Percentiles rank a stretch among this genome's conserved stretches.
Evolutionary conservation across 2,797 vertebrate species (phyloP).

Genomic region (Nyctalus aviator): DNA sequence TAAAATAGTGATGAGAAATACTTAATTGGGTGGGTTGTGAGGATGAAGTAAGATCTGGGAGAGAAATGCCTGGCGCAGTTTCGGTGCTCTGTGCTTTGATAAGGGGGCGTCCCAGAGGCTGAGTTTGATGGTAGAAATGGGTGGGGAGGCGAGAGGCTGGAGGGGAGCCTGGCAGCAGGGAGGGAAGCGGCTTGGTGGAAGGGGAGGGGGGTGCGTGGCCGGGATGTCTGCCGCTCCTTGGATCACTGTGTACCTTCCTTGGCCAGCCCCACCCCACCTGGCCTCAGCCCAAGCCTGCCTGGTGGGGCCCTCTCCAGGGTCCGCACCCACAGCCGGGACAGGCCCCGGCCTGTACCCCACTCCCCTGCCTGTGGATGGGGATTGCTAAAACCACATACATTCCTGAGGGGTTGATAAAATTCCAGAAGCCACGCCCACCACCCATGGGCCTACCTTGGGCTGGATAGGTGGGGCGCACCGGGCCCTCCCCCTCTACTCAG

Average conservation of each 20-base stretch:
- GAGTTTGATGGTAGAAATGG: not conserved
- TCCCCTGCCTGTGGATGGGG: conserved; percentile 56
- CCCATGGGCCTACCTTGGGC: not conserved
- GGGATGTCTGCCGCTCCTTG: not conserved
- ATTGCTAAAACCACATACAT: conserved; percentile 66
- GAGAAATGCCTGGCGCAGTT: not conserved
- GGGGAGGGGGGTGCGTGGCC: not conserved
- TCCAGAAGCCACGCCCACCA: conserved; percentile 54
- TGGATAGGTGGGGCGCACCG: not conserved
- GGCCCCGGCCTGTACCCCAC: conserved; percentile 56
- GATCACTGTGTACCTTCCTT: not conserved
- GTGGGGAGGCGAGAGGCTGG: not conserved
- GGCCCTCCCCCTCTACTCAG: not conserved
- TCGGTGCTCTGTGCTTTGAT: not conserved
- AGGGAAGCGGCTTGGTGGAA: not conserved
- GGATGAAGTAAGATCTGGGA: not conserved
- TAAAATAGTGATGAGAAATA: conserved; percentile 18
- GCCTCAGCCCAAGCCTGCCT: conserved; percentile 40
- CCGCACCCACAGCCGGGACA: conserved; percentile 56
- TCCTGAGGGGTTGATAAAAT: conserved; percentile 69
- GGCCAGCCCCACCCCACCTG: conserved; percentile 59
- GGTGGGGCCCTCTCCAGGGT: not conserved
- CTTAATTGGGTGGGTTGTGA: not conserved
- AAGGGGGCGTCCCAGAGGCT: not conserved
- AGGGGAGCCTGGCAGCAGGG: not conserved